phyloP scores from a whole-genome alignment of 1,140 invertebrate species.

The Bombyx mandarina region DNA sequence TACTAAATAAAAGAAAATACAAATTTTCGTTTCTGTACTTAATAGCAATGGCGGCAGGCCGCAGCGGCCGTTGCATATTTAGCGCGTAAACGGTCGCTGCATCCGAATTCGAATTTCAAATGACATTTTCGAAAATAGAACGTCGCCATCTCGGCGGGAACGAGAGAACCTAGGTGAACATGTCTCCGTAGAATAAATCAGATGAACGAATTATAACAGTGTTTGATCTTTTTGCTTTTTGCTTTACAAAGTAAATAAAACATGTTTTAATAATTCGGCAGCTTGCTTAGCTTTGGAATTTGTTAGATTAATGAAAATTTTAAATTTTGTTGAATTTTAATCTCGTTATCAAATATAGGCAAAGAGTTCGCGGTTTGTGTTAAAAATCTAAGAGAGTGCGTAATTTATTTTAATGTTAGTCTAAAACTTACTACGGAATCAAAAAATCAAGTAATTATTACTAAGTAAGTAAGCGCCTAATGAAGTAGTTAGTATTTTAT shows the following conservation, averaged over 20 bases:
- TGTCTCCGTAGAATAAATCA: not conserved
- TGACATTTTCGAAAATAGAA: conserved; percentile 45
- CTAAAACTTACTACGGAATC: too few relatives aligned
- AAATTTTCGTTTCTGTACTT: conserved; percentile 22
- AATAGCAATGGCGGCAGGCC: not conserved
- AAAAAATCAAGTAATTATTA: too few relatives aligned
- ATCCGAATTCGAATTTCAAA: conserved; percentile 48
- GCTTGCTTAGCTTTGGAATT: not conserved
- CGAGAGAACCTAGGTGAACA: conserved; percentile 17
- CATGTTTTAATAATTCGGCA: not conserved
- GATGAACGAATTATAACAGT: not conserved
- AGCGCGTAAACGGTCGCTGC: conserved; percentile 47
- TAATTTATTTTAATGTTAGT: too few relatives aligned
- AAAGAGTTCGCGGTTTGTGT: too few relatives aligned
- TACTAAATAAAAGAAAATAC: conserved; percentile 36
- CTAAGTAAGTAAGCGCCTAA: too few relatives aligned
- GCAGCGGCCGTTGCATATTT: conserved; percentile 42
- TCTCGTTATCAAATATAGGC: too few relatives aligned
- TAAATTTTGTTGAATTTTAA: too few relatives aligned
- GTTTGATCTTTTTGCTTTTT: too few relatives aligned
- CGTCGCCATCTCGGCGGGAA: conserved; percentile 16
- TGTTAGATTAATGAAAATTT: too few relatives aligned
- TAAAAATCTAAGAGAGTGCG: too few relatives aligned
- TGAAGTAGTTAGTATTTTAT: too few relatives aligned
- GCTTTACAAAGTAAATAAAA: not conserved